phyloP scores from a whole-genome alignment of 2,888 invertebrate genomes.

The Leptarthrus brevirostris region DNA sequence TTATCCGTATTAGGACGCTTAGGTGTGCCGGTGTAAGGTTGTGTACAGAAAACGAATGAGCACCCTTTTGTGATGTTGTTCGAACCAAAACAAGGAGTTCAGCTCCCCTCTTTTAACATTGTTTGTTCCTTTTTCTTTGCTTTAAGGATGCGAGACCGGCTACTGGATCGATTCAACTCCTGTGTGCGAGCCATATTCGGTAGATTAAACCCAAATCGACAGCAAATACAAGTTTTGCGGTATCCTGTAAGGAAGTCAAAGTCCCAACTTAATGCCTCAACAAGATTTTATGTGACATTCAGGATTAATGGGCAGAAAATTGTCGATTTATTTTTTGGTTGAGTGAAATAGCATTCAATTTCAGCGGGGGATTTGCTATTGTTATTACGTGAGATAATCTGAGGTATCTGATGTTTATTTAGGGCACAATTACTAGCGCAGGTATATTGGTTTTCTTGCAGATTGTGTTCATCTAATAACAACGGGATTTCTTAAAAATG shows the following conservation, averaged over 20 bases:
- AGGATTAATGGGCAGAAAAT: conserved; percentile 55
- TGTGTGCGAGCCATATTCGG: conserved; percentile 6
- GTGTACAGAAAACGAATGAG: conserved; percentile 1
- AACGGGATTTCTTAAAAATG: neutral
- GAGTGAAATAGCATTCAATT: conserved; percentile 54
- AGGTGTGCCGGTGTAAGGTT: neutral
- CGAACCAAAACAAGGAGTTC: neutral
- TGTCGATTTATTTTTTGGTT: conserved; percentile 55
- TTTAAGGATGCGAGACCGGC: conserved; percentile 17
- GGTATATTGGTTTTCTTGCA: neutral
- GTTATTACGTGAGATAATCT: conserved; percentile 35
- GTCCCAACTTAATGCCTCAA: conserved; percentile 53
- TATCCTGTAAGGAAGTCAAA: conserved; percentile 40
- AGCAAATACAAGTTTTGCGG: conserved; percentile 31
- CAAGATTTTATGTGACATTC: conserved; percentile 55
- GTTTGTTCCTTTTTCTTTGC: conserved; percentile 22
- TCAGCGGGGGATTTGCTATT: conserved; percentile 18
- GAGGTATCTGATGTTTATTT: neutral
- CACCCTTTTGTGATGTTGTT: conserved; percentile 40
- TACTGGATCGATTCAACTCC: neutral
- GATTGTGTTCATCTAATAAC: neutral
- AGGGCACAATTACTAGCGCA: neutral
- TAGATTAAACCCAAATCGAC: conserved; percentile 17
- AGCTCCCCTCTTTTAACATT: conserved; percentile 26
- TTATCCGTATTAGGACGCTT: conserved; percentile 50